Conservation (phyloP, 2,888 invertebrate species). For the Clepsis dumicolana region DNA sequence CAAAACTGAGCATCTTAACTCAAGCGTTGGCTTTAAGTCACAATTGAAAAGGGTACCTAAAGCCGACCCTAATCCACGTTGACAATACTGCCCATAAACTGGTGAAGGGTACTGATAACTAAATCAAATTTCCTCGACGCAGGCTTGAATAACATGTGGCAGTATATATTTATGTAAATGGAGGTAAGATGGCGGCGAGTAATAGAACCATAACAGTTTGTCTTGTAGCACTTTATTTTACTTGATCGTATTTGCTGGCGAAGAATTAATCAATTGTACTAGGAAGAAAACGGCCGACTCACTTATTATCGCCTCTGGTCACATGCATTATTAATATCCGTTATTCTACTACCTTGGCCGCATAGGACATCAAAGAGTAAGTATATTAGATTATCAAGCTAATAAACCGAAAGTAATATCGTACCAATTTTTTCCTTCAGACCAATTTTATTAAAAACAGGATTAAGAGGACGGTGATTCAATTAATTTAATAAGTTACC, state of each 20-base stretch:
- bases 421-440: background rate
- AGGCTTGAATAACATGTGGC: constrained; percentile 43
- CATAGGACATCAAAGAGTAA: constrained; percentile 1
- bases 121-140: constrained; percentile 54
- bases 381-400: constrained; percentile 7
- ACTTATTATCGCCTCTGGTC: constrained; percentile 22
- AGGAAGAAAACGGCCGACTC: constrained; percentile 16
- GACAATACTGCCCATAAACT: constrained; percentile 55
- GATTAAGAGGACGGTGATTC: background rate
- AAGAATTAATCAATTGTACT: constrained; percentile 31
- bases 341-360: constrained; percentile 28
- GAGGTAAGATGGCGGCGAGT: constrained; percentile 28
- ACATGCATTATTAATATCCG: constrained; percentile 36
- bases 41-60: constrained; percentile 49
- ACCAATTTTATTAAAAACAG: background rate
- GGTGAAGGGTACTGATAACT: constrained; percentile 53
- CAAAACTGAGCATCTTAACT: constrained; percentile 29
- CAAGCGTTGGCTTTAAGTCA: constrained; percentile 46
- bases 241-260: constrained; percentile 19
- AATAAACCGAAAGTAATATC: background rate
- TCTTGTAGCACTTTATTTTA: constrained; percentile 35
- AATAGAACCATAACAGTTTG: constrained; percentile 29
- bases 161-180: constrained; percentile 44
- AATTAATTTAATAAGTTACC: background rate
- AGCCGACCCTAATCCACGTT: constrained; percentile 53